Evolutionary conservation across 1,140 invertebrate genomes (phyloP).

Genomic region (Aphidius gifuensis): DNA sequence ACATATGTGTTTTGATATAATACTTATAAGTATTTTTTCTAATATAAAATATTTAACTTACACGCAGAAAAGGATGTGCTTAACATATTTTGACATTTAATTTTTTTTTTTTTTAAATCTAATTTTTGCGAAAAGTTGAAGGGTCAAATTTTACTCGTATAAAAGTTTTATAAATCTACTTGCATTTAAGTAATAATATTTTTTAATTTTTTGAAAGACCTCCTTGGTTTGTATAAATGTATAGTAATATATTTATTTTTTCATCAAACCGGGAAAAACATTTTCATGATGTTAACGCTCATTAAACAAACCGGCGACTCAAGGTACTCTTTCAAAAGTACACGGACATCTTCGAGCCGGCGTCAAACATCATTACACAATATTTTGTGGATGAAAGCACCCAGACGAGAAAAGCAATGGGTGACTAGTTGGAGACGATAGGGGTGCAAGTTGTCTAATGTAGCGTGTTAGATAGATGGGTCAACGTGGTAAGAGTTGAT

Average conservation of each 20-base stretch:
- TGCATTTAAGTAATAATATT: too few species aligned
- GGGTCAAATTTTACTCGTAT: too few species aligned
- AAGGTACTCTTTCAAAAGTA: conserved; percentile 9
- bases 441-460: conserved; percentile 27
- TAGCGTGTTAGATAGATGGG: conserved; percentile 33
- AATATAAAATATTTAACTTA: too few species aligned
- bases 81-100: too few species aligned
- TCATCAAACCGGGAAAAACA: conserved; percentile 12
- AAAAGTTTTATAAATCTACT: too few species aligned
- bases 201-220: too few species aligned
- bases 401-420: conserved; percentile 6
- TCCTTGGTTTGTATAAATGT: too few species aligned
- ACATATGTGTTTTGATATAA: too few species aligned
- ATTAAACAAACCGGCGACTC: conserved; percentile 21
- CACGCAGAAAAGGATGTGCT: too few species aligned
- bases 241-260: neutral
- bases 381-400: conserved; percentile 28
- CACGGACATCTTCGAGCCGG: conserved; percentile 25
- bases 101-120: too few species aligned
- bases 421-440: conserved; percentile 2
- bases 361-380: conserved; percentile 33
- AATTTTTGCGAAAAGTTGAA: too few species aligned
- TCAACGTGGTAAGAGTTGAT: conserved; percentile 29
- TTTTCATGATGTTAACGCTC: conserved; percentile 17
- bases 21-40: too few species aligned